Percentiles rank a stretch among this genome's conserved stretches.
phyloP scores from a whole-genome alignment of 1,140 invertebrate genomes.

The Conopomorpha cramerella region DNA sequence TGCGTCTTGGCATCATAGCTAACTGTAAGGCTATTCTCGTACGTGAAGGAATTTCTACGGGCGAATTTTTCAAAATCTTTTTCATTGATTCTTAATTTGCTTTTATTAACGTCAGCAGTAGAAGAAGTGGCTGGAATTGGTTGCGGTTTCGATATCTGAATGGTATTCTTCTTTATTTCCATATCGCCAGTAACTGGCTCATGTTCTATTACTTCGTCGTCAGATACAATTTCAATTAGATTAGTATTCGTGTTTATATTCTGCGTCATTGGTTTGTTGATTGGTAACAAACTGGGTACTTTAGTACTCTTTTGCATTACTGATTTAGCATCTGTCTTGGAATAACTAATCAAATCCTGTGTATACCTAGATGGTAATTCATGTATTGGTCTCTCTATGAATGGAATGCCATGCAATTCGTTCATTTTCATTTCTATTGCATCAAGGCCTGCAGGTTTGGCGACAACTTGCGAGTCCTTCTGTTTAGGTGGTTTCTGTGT shows the following conservation, averaged over 20 bases:
- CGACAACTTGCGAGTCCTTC: constrained; percentile 2
- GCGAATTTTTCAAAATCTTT: constrained; percentile 56
- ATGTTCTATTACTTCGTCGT: constrained; percentile 45
- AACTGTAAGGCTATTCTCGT: constrained; percentile 40
- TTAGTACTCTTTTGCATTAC: constrained; percentile 12
- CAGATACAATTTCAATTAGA: constrained; percentile 22
- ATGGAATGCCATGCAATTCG: constrained; percentile 41
- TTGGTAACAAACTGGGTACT: constrained; percentile 19
- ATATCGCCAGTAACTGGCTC: constrained; percentile 42
- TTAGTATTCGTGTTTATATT: constrained; percentile 16
- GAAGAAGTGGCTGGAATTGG: constrained; percentile 10
- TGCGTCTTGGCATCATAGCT: constrained; percentile 34
- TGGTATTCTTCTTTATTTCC: constrained; percentile 16
- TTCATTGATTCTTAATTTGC: constrained; percentile 44
- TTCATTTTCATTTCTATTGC: constrained; percentile 51
- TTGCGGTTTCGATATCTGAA: constrained; percentile 6
- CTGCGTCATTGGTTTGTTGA: constrained; percentile 19
- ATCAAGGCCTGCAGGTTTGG: constrained; percentile 19
- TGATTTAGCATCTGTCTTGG: constrained; percentile 12
- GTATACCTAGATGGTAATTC: constrained; percentile 21
- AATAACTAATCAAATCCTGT: constrained; percentile 11
- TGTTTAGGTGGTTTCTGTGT: background rate
- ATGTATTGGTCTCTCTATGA: constrained; percentile 27
- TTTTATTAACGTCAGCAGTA: constrained; percentile 19
- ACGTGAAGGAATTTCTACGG: constrained; percentile 44